These are phyloP conservation scores for Eriosoma lanigerum DNA, from an alignment of 1,140 invertebrate species.

Conservation along the genomic window DNA sequence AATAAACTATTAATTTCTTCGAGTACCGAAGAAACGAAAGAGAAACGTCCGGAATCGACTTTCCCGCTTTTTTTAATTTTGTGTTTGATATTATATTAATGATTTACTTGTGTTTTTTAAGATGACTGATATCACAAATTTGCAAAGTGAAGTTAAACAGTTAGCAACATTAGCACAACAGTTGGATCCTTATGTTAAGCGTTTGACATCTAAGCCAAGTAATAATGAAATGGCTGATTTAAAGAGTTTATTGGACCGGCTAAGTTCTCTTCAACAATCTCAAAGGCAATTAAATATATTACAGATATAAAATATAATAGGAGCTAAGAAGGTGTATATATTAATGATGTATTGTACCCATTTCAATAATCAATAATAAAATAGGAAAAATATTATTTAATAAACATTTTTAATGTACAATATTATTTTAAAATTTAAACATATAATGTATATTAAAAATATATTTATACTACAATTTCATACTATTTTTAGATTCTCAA, in stretches of 20 bases:
- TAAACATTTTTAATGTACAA: too few species aligned
- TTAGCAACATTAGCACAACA: constrained; percentile 66
- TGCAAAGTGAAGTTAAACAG: constrained; percentile 69
- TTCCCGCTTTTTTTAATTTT: too few species aligned
- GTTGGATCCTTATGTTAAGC: constrained; percentile 68
- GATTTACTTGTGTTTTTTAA: constrained; percentile 57
- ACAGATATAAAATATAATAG: neutral
- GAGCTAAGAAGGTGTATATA: too few species aligned
- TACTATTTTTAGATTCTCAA: constrained; percentile 31
- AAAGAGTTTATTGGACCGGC: constrained; percentile 64
- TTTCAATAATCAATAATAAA: neutral
- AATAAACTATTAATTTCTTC: too few species aligned
- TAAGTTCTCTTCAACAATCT: constrained; percentile 60
- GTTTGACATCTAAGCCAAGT: constrained; percentile 58
- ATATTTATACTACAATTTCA: neutral
- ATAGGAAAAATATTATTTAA: neutral
- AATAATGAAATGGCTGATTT: constrained; percentile 58
- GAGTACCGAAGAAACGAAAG: too few species aligned
- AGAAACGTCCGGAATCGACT: too few species aligned
- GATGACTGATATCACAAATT: constrained; percentile 68
- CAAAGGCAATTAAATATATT: constrained; percentile 13
- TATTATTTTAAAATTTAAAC: too few species aligned
- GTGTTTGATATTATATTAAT: neutral
- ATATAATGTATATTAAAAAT: too few species aligned
- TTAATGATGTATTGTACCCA: too few species aligned